Base-by-base conservation (phyloP, 2,888 invertebrate genomes). In the Andrena flavipes region DNA sequence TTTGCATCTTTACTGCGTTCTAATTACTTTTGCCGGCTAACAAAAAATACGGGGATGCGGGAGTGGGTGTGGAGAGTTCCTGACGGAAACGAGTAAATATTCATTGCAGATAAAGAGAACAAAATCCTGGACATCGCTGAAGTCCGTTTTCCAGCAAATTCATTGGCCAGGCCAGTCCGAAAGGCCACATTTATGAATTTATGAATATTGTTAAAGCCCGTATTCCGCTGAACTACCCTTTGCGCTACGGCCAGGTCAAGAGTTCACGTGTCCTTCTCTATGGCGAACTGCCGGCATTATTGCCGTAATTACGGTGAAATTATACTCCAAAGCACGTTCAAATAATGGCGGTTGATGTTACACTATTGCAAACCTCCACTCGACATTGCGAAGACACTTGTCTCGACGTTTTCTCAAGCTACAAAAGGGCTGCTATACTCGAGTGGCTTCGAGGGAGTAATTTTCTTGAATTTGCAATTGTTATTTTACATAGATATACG, bases 121-220 rank as follows among this genome's bases (percentile, higher is more conserved):
- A 72, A 78, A 84, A 80, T 79, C 76, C 62, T 42, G 71, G 62
- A 67, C 74, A 69, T 65, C 80, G 80, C 26, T 23, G 69, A 60
- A 33, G 71, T 85, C 76, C 78, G 67, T 79, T 81, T 69, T 77
- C 56, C 82, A 71, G 68, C 80, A 85, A 87, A 87, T 87, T 85
- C 80, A 81, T 81, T 86, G 78, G 84, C n/a, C 30, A 29, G 74
- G 30, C 30, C 26, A 33, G 51, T 68, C 73, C 73, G 72, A 78
- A 75, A 74, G 72, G 64, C 73, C 76, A 63, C 73, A 72, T 80
- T 87, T 85, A 87, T 85, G 87, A 87, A 84, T 88, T 88, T 88
- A 88, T 88, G 87, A 88, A 87, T 88, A 87, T 84, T 60, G 87
- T 82, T 86, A 84, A 86, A 88, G 76, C 81, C 75, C 35, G 56